Percentiles rank a stretch among this genome's conserved stretches.
These are phyloP conservation scores for Andricus grossulariae DNA, from an alignment of 1,140 invertebrate genomes.

Conservation along the genomic window DNA sequence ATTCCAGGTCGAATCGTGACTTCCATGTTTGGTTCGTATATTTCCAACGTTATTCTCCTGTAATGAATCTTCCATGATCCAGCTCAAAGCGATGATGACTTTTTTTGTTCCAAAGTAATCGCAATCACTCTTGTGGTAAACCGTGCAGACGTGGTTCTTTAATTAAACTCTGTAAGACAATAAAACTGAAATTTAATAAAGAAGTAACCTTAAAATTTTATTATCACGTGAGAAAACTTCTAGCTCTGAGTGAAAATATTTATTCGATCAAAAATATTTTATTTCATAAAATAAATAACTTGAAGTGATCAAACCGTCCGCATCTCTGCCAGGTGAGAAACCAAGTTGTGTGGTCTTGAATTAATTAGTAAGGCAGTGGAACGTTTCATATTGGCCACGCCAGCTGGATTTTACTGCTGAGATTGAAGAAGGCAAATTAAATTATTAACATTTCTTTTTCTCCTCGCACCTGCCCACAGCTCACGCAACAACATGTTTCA, in stretches of 20 bases:
- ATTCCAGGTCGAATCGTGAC: conserved; percentile 11
- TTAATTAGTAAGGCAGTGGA: conserved; percentile 6
- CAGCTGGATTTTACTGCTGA: conserved; percentile 9
- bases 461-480: background rate
- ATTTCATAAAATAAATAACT: too few relatives aligned
- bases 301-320: too few relatives aligned
- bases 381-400: conserved; percentile 15
- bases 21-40: conserved; percentile 13
- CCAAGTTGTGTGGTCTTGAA: conserved; percentile 24
- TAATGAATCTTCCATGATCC: conserved; percentile 15
- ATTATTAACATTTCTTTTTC: conserved; percentile 16
- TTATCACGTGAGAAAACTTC: too few relatives aligned
- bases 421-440: conserved; percentile 27
- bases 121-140: background rate
- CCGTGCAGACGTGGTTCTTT: background rate
- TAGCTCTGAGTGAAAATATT: too few relatives aligned
- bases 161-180: background rate
- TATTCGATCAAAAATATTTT: too few relatives aligned
- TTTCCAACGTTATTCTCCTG: background rate
- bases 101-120: conserved; percentile 7
- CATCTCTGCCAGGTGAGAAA: background rate
- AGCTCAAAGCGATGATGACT: background rate
- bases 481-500: conserved; percentile 2
- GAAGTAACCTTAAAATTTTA: too few relatives aligned
- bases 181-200: too few relatives aligned